Evolutionary conservation across 2,113 vertebrate genomes (phyloP).

Genomic region (Dolichotis patagonum): DNA sequence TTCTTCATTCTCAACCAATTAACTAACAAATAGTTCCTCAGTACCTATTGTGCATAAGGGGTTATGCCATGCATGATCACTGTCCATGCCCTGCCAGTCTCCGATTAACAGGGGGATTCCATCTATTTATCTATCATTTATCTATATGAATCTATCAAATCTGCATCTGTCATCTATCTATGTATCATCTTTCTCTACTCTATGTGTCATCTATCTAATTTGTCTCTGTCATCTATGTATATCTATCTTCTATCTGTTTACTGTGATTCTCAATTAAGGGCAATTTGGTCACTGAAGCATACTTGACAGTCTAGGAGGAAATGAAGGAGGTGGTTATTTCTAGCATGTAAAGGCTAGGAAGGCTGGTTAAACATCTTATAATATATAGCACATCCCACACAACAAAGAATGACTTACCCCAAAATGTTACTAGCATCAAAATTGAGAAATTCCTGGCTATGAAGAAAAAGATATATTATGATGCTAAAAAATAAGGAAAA

Average conservation of each 20-base stretch:
- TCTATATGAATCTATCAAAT: background rate
- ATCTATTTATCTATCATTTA: too few relatives aligned
- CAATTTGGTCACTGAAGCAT: background rate
- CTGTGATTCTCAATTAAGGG: background rate
- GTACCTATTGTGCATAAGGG: background rate
- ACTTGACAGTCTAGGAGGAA: background rate
- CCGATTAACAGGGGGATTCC: background rate
- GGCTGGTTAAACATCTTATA: background rate
- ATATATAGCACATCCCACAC: background rate
- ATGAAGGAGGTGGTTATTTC: background rate
- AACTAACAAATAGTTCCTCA: constrained; percentile 15
- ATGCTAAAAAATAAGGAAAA: background rate
- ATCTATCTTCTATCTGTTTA: background rate
- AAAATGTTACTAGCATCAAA: background rate
- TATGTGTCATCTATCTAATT: background rate
- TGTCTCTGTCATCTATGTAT: background rate
- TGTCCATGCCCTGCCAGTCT: background rate
- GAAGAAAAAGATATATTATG: background rate
- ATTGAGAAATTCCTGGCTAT: background rate
- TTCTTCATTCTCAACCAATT: background rate
- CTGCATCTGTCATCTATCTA: background rate
- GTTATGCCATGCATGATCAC: background rate
- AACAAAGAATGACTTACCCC: background rate
- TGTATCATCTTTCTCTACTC: too few relatives aligned
- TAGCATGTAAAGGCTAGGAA: background rate